These are phyloP conservation scores for Drosophila gaucha DNA, from an alignment of 2,888 invertebrate genomes.

Conservation along the genomic window DNA sequence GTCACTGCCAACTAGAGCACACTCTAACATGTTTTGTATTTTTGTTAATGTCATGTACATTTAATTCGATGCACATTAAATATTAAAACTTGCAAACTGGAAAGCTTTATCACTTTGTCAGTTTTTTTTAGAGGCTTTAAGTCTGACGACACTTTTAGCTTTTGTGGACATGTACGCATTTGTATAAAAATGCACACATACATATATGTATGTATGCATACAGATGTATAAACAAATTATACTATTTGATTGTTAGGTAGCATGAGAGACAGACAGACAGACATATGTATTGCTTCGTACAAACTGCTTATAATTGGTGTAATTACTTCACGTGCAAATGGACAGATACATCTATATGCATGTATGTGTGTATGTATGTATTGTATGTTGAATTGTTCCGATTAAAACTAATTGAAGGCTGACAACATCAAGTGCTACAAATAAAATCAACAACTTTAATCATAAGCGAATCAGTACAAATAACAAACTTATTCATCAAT, in stretches of 20 bases:
- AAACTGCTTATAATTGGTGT: slow-evolving; percentile 39
- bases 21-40: neutral
- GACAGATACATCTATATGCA: neutral
- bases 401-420: slow-evolving; percentile 49
- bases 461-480: slow-evolving; percentile 2
- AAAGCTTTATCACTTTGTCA: slow-evolving; percentile 9
- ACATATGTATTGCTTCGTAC: slow-evolving; percentile 21
- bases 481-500: neutral
- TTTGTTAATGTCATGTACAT: slow-evolving; percentile 6
- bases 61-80: neutral
- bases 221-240: slow-evolving; percentile 29
- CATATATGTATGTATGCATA: neutral
- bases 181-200: too few species aligned
- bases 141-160: slow-evolving; percentile 3
- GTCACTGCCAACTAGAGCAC: too few species aligned
- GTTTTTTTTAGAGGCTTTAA: slow-evolving; percentile 2
- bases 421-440: slow-evolving; percentile 18
- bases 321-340: slow-evolving; percentile 41
- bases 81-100: slow-evolving; percentile 1
- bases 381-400: slow-evolving; percentile 18
- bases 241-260: slow-evolving; percentile 11
- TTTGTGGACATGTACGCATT: too few species aligned
- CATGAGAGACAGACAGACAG: slow-evolving; percentile 24
- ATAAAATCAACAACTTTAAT: slow-evolving; percentile 13
- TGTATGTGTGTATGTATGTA: neutral